These are phyloP conservation scores for Nezara viridula DNA, from an alignment of 2,888 invertebrate genomes.

Conservation along the genomic window DNA sequence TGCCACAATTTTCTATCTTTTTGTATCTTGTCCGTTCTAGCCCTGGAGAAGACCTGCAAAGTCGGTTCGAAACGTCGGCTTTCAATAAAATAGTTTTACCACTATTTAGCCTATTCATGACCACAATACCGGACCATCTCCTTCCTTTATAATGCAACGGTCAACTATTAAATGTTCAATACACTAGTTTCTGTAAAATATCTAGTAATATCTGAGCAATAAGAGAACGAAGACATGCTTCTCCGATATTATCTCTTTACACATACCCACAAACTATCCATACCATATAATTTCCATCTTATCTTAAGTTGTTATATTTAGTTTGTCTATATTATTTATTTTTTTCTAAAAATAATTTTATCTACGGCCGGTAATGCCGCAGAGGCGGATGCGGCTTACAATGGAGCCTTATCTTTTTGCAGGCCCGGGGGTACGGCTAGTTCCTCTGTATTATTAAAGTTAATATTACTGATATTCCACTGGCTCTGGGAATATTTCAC, in stretches of 20 bases:
- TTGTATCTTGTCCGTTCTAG: too few relatives aligned
- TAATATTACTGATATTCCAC: conserved; percentile 26
- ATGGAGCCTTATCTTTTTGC: neutral
- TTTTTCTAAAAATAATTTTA: conserved; percentile 22
- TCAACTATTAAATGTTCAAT: too few relatives aligned
- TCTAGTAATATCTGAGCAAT: neutral
- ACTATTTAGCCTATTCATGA: too few relatives aligned
- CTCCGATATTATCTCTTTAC: neutral
- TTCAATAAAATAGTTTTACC: too few relatives aligned
- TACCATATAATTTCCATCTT: conserved; percentile 16
- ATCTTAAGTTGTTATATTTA: neutral
- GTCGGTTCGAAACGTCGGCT: too few relatives aligned
- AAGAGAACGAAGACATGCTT: neutral
- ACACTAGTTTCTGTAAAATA: neutral
- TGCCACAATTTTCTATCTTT: too few relatives aligned
- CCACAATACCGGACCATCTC: too few relatives aligned
- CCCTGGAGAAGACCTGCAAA: too few relatives aligned
- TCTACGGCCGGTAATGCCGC: neutral
- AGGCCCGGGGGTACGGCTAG: neutral
- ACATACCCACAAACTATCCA: neutral
- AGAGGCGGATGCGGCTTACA: neutral
- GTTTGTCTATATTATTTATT: conserved; percentile 33
- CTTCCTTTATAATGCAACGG: too few relatives aligned
- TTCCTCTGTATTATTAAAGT: neutral
- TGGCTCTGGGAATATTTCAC: neutral